A percentile compares a stretch with the other conserved stretches of the same genome.
Evolutionary conservation across 2,797 vertebrate species (phyloP).

Genomic region (Remorina albescens): DNA sequence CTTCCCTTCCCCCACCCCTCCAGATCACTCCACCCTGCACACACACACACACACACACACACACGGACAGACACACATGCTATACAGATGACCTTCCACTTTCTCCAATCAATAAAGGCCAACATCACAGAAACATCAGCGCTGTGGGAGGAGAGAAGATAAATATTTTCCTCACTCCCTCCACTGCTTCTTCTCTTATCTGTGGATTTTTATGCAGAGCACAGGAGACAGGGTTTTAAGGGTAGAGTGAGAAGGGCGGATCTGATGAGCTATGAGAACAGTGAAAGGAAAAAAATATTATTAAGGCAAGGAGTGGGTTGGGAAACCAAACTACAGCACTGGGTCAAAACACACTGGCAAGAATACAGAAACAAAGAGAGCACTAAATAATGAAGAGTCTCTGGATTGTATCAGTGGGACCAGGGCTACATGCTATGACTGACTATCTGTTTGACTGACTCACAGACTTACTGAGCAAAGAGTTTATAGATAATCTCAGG

Average conservation of each 20-base stretch:
- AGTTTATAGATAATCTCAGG: too few relatives aligned
- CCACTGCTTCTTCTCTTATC: conserved; percentile 13
- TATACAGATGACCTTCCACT: conserved; percentile 62
- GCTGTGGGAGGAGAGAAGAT: conserved; percentile 50
- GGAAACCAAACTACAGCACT: conserved; percentile 2
- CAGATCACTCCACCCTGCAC: background rate
- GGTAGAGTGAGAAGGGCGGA: conserved; percentile 2
- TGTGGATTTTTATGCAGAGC: conserved; percentile 4
- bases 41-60: conserved; percentile 29
- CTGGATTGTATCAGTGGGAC: too few relatives aligned
- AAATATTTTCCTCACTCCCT: conserved; percentile 49
- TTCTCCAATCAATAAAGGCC: conserved; percentile 47
- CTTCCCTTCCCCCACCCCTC: too few relatives aligned
- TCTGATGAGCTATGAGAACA: background rate
- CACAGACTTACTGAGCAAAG: too few relatives aligned
- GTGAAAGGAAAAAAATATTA: conserved; percentile 2
- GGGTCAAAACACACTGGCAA: conserved; percentile 2
- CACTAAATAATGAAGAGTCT: too few relatives aligned
- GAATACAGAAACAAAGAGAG: background rate
- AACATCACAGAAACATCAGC: conserved; percentile 43
- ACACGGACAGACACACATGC: conserved; percentile 14
- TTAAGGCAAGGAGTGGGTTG: background rate
- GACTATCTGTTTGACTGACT: too few relatives aligned
- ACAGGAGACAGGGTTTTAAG: background rate
- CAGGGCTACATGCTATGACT: too few relatives aligned